Evolutionary conservation across 2,113 vertebrate species (phyloP), one percentile per base, ranked within the genome.

Genomic region (Gavia stellata): DNA sequence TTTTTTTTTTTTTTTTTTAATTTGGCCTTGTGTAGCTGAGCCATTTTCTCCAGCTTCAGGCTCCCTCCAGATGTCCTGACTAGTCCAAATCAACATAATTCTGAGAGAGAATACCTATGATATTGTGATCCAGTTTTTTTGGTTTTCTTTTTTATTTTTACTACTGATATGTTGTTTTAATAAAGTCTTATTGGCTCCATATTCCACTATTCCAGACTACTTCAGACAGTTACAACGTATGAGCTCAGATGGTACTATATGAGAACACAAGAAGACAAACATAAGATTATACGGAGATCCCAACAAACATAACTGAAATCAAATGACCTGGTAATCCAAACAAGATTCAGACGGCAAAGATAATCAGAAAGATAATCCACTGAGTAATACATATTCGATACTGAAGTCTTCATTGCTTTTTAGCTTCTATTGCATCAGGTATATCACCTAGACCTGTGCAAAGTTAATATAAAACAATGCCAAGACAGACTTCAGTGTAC

Each of bases 351-450:
- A 92, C 83, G 0, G 70, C 65, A 80, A 81, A 90, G 91, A 96
- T 96, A 42, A 84, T 72, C 59, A 61, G 42, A n/a, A 92, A 72
- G 94, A 96, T 92, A 92, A 96, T 67, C 49, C 61, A 94, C 44
- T 91, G 91, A 96, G 65, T 95, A 96, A 94, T 36, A 89, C 70
- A 56, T 88, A 91, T 68, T 86, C 56, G 81, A 90, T 89, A 74
- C 28, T 12, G 17, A 92, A 78, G 26, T 72, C 36, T 94, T 72
- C 52, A 21, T 9, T 84, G 16, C 73, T 79, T 78, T 83, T 94
- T 58, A 67, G 56, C 61, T 82, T 75, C 52, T 72, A 26, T 85
- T 92, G 77, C 84, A 53, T 29, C 77, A 90, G 50, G 8, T 84
- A 2, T 5, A 79, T 38, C 88, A 74, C 68, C 19, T 8, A 44